Base-by-base conservation (phyloP, 92 coral and sea anemone genomes). In the Heliopora coerulea region DNA sequence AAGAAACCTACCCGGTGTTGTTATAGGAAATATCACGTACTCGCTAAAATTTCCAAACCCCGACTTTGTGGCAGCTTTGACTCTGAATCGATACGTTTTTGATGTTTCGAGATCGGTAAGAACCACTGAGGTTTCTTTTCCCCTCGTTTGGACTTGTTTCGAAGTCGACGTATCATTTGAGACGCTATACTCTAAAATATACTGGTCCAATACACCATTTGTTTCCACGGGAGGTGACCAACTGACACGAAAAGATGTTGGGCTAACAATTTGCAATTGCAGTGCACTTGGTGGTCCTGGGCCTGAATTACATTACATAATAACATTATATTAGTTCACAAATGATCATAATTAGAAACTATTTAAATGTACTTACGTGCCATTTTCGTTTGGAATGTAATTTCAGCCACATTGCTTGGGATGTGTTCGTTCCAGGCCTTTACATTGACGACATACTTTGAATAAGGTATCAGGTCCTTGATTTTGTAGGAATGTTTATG, bases 371-470 rank as follows among this genome's bases (percentile, higher is more conserved):
- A 70, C 84, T 69, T 60, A 89, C 96, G 82, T 74, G 85, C 82
- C 65, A 64, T 88, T 18, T 49, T 23, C 0, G 96, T 89, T 73
- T 5, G 52, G 27, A 64, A 67, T 6, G 0, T 35, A 0, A 74
- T 56, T 9, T 30, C 58, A 17, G 54, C 68, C 32, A 75, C 68
- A 5, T 78, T 84, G 65, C 96, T 84, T 7, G 87, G 72, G 35
- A 89, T 79, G 66, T 84, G 79, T 30, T 79, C 19, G 50, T 87
- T 89, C 18, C 89, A 60, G 0, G 85, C 91, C 28, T 49, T 35
- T n/a, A 89, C 54, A 59, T 59, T 73, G 24, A 87, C 82, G 8
- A 23, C 54, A 52, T 89, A 89, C 3, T 31, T 12, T 19, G 96
- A 84, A 72, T 46, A 89, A 0, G 96, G 87, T 60, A 32, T 31